phyloP scores from a whole-genome alignment of 1,140 invertebrate genomes.

The Bombus confusus region DNA sequence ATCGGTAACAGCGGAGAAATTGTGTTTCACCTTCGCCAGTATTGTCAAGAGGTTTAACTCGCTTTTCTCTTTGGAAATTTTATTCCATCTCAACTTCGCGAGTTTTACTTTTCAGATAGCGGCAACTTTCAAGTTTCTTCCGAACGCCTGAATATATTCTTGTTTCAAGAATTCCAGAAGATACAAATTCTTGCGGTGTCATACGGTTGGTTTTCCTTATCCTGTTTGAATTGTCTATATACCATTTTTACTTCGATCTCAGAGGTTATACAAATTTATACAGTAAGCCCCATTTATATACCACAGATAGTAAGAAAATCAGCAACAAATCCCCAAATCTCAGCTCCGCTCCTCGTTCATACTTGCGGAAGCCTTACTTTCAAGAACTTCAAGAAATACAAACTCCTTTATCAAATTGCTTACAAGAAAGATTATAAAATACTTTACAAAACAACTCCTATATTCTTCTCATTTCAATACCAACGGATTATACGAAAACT shows the following conservation, averaged over 20 bases:
- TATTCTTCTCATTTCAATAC: neutral
- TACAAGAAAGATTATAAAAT: neutral
- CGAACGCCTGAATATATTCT: neutral
- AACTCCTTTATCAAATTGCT: neutral
- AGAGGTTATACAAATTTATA: neutral
- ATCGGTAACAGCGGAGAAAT: neutral
- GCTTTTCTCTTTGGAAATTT: neutral
- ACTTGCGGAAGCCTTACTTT: neutral
- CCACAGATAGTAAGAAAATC: neutral
- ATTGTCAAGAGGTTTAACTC: neutral
- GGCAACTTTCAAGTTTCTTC: neutral
- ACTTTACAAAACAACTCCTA: neutral
- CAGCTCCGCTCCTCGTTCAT: neutral
- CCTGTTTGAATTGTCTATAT: neutral
- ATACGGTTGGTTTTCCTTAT: neutral
- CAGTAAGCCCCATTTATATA: neutral
- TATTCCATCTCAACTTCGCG: neutral
- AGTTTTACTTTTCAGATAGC: neutral
- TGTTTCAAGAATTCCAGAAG: neutral
- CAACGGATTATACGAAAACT: neutral
- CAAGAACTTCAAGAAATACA: neutral
- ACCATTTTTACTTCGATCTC: neutral
- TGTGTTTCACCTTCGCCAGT: neutral
- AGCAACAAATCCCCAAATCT: neutral
- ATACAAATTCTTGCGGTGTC: neutral